Evolutionary conservation across 2,888 invertebrate genomes (phyloP).

Genomic region (Liopterus haemorrhoidalis): DNA sequence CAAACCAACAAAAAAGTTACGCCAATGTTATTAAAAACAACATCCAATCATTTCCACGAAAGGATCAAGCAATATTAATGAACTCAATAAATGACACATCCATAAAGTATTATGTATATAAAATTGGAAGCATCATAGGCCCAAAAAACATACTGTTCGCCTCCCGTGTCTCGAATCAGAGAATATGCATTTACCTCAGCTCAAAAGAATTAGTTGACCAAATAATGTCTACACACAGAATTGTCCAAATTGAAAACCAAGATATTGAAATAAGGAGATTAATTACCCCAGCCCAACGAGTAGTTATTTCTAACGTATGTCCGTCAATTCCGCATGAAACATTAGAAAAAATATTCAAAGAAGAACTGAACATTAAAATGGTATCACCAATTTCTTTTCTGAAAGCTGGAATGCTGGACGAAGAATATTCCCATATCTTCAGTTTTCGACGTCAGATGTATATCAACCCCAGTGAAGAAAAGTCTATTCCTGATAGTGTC

Average conservation of each 20-base stretch:
- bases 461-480: slow-evolving; percentile 18
- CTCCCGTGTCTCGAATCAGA: slow-evolving; percentile 29
- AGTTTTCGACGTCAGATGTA: slow-evolving; percentile 31
- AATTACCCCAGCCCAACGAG: slow-evolving; percentile 27
- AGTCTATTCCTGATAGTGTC: too few species aligned
- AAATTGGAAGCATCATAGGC: slow-evolving; percentile 13
- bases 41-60: too few species aligned
- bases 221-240: slow-evolving; percentile 22
- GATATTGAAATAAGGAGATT: slow-evolving; percentile 23
- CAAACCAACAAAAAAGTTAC: too few species aligned
- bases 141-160: slow-evolving; percentile 23
- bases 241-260: slow-evolving; percentile 20
- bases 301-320: slow-evolving; percentile 33
- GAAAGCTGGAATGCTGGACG: slow-evolving; percentile 26
- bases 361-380: slow-evolving; percentile 23
- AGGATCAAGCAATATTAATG: too few species aligned
- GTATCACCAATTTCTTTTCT: slow-evolving; percentile 27
- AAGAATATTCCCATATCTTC: slow-evolving; percentile 29
- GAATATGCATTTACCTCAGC: slow-evolving; percentile 28
- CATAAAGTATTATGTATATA: slow-evolving; percentile 19
- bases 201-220: slow-evolving; percentile 23
- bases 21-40: too few species aligned
- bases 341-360: slow-evolving; percentile 23
- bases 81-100: too few species aligned
- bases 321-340: slow-evolving; percentile 28